Evolutionary conservation across 2,113 vertebrate species (phyloP).

Genomic region (Crotalus horridus): DNA sequence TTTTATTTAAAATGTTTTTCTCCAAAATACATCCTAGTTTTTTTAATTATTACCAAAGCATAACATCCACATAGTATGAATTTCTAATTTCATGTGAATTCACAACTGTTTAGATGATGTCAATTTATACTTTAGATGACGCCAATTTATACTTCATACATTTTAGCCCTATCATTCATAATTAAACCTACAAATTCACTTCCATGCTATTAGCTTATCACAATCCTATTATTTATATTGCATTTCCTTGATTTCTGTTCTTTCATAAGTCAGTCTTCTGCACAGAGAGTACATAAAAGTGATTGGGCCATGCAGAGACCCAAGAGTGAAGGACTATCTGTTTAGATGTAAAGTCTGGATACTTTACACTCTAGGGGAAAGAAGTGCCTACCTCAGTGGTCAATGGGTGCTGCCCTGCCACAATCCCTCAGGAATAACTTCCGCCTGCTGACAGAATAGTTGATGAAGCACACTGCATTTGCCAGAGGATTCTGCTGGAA

Average conservation of each 20-base stretch:
- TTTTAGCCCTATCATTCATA: background rate
- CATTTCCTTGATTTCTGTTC: no score
- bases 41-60: background rate
- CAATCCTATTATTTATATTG: background rate
- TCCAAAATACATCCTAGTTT: background rate
- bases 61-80: background rate
- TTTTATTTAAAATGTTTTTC: background rate
- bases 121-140: background rate
- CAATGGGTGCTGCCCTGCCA: background rate
- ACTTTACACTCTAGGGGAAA: background rate
- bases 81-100: background rate
- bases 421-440: background rate
- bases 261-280: no score
- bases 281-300: background rate
- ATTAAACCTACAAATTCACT: background rate
- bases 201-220: background rate
- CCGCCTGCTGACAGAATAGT: background rate
- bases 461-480: background rate
- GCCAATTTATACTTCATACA: background rate
- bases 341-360: background rate
- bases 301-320: background rate
- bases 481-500: background rate
- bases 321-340: background rate
- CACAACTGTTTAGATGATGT: background rate
- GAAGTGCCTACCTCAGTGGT: background rate